These are phyloP conservation scores for Philypnodon macrostomus DNA, from an alignment of 2,797 vertebrate species.

Conservation along the genomic window DNA sequence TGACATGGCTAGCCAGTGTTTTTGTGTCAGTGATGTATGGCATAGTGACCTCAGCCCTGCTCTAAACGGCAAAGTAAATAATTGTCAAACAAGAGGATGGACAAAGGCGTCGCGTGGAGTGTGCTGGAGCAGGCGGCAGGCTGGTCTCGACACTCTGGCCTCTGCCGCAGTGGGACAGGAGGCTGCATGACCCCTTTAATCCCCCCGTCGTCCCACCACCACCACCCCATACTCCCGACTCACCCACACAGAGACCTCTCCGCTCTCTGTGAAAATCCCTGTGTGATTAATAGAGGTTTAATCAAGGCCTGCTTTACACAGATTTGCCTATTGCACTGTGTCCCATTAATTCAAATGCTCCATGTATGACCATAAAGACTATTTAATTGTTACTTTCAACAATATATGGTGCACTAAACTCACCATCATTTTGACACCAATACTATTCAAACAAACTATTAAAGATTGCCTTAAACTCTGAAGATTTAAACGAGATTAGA, in stretches of 20 bases:
- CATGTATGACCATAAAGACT: too few species aligned
- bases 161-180: slow-evolving; percentile 44
- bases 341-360: too few species aligned
- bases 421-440: too few species aligned
- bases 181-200: slow-evolving; percentile 68
- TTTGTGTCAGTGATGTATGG: slow-evolving; percentile 67
- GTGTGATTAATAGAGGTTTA: slow-evolving; percentile 67
- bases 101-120: slow-evolving; percentile 75
- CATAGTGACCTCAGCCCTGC: slow-evolving; percentile 60
- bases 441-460: too few species aligned
- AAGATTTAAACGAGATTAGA: too few species aligned
- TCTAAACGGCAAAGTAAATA: slow-evolving; percentile 77
- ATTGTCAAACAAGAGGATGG: slow-evolving; percentile 76
- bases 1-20: slow-evolving; percentile 42
- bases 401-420: too few species aligned
- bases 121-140: slow-evolving; percentile 49
- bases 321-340: slow-evolving; percentile 18
- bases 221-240: slow-evolving; percentile 10
- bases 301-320: slow-evolving; percentile 39
- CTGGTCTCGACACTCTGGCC: slow-evolving; percentile 44
- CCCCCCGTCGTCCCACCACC: slow-evolving; percentile 7
- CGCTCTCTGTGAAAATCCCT: slow-evolving; percentile 43
- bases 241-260: slow-evolving; percentile 23
- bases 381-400: too few species aligned
- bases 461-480: too few species aligned